Evolutionary conservation across 2,888 invertebrate genomes (phyloP).

Genomic region (Dusona sp.): DNA sequence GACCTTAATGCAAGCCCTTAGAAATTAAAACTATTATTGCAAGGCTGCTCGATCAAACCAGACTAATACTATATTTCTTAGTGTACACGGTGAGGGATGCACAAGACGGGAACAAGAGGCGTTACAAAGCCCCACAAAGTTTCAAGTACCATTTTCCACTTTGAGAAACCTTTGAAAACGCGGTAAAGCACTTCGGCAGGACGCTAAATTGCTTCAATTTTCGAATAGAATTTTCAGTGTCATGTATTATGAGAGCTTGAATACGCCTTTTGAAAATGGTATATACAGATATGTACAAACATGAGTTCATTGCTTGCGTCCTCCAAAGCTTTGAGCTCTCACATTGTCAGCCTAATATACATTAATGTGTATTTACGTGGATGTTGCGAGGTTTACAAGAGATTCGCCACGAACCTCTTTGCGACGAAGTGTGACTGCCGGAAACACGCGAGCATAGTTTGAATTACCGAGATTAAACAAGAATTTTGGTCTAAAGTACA

Average conservation of each 20-base stretch:
- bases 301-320: background rate
- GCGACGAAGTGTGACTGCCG: conserved; percentile 2
- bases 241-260: conserved; percentile 46
- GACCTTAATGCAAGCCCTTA: background rate
- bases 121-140: conserved; percentile 46
- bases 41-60: background rate
- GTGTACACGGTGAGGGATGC: background rate
- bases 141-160: conserved; percentile 46
- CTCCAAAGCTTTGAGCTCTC: background rate
- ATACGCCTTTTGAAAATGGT: background rate
- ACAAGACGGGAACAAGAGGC: conserved; percentile 1
- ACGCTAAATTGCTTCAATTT: conserved; percentile 51
- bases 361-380: background rate
- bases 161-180: conserved; percentile 54
- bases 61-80: background rate
- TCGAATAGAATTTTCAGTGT: conserved; percentile 61
- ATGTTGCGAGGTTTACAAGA: background rate
- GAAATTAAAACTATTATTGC: background rate
- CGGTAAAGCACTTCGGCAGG: conserved; percentile 6
- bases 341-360: conserved; percentile 8
- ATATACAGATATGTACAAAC: background rate
- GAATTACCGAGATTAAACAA: conserved; percentile 70
- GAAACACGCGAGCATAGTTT: conserved; percentile 53
- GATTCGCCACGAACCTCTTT: conserved; percentile 10
- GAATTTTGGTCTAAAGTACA: conserved; percentile 26